Evolutionary conservation across 2,113 vertebrate species (phyloP).

Genomic region (Eudorcas thomsonii): DNA sequence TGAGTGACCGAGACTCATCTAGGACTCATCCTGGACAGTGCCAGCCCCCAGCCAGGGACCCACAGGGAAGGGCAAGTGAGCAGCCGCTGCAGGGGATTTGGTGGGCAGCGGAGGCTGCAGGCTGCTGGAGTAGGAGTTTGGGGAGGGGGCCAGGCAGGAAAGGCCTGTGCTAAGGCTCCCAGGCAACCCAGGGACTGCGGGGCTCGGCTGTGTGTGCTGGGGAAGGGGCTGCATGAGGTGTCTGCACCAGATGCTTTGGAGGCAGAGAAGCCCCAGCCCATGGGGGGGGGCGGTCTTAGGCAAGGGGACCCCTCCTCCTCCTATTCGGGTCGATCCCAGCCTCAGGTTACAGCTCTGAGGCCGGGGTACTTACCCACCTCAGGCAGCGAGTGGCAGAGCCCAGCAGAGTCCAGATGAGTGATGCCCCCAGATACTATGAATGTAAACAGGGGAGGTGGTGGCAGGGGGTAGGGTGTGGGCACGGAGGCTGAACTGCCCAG

Average conservation of each 20-base stretch:
- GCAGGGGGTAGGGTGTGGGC: background rate
- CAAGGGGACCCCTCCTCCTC: background rate
- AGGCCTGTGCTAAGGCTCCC: background rate
- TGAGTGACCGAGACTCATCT: background rate
- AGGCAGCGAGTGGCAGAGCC: background rate
- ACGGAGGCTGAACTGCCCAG: background rate
- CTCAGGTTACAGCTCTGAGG: background rate
- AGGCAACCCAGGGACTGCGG: background rate
- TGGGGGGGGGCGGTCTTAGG: background rate
- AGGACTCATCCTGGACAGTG: background rate
- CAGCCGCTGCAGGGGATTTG: background rate
- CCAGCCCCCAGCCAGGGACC: background rate
- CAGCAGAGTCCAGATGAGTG: background rate
- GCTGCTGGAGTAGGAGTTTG: background rate
- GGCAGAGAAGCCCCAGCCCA: background rate
- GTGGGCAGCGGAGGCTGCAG: background rate
- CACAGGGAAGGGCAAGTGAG: background rate
- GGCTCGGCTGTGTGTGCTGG: background rate
- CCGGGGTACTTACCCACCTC: background rate
- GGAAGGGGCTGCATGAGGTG: rapidly evolving
- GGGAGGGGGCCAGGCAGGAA: background rate
- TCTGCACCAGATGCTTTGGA: background rate
- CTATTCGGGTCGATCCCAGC: background rate
- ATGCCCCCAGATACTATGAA: background rate
- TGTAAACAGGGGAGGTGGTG: too few relatives aligned